Evolutionary conservation across 1,140 invertebrate species (phyloP).

Genomic region (Hyles euphorbiae): DNA sequence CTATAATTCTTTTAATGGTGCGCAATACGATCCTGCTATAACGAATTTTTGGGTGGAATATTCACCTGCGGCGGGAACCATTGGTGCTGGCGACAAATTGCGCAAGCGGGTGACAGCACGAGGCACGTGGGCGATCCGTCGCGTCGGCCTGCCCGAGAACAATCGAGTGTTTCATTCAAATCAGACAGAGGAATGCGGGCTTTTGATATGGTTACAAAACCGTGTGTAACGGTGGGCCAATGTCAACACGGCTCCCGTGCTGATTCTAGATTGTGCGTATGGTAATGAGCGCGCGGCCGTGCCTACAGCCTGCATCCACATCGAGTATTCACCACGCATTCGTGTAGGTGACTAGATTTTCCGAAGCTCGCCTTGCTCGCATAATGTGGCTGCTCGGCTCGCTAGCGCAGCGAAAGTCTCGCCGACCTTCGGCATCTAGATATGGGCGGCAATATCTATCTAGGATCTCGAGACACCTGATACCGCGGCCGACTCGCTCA

Average conservation of each 20-base stretch:
- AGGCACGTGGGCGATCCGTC: conserved; percentile 48
- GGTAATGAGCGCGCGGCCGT: conserved; percentile 38
- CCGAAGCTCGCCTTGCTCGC: conserved; percentile 47
- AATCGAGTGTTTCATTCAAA: conserved; percentile 53
- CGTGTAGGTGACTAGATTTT: conserved; percentile 66
- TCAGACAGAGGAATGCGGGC: conserved; percentile 53
- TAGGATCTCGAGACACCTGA: conserved; percentile 43
- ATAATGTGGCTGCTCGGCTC: conserved; percentile 35
- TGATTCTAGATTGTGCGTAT: conserved; percentile 58
- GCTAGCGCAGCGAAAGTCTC: conserved; percentile 61
- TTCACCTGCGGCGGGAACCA: conserved; percentile 49
- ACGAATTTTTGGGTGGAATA: conserved; percentile 24
- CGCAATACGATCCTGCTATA: no score
- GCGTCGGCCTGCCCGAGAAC: conserved; percentile 44
- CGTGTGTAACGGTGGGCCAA: conserved; percentile 58
- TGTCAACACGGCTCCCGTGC: conserved; percentile 62
- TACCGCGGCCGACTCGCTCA: background rate
- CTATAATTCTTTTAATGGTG: no score
- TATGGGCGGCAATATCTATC: conserved; percentile 56
- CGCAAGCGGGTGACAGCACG: conserved; percentile 34
- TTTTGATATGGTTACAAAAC: conserved; percentile 66
- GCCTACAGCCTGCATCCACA: conserved; percentile 9
- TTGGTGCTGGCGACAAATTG: conserved; percentile 34
- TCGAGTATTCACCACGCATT: conserved; percentile 38
- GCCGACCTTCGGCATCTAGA: conserved; percentile 67